These are phyloP conservation scores for Micromesistius poutassou DNA, from an alignment of 2,797 vertebrate species.

Conservation along the genomic window DNA sequence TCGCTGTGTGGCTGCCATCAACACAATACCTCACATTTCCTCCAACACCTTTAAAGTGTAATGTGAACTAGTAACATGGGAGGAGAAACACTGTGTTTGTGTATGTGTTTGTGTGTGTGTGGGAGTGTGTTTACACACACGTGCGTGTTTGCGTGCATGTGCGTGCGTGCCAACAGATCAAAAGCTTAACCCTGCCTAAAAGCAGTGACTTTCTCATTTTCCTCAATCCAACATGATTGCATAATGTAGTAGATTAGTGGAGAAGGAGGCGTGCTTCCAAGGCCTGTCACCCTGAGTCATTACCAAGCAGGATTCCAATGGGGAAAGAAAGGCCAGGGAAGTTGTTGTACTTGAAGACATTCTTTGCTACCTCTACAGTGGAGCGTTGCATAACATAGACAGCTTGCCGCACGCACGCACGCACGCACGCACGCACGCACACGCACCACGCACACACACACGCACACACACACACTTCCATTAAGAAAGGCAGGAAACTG, in stretches of 20 bases:
- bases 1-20: background rate
- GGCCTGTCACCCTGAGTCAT: slow-evolving; percentile 28
- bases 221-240: slow-evolving; percentile 24
- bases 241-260: slow-evolving; percentile 36
- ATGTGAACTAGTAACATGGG: background rate
- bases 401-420: background rate
- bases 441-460: background rate
- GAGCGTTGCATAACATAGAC: slow-evolving; percentile 44
- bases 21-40: background rate
- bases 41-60: background rate
- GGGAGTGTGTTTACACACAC: background rate
- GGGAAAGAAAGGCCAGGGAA: slow-evolving; percentile 22
- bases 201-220: slow-evolving; percentile 26
- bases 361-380: slow-evolving; percentile 43
- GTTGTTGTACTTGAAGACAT: background rate
- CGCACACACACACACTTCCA: background rate
- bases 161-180: slow-evolving; percentile 33
- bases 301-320: slow-evolving; percentile 15
- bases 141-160: background rate
- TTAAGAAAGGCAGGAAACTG: slow-evolving; percentile 24
- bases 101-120: background rate
- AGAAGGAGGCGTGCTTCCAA: slow-evolving; percentile 12
- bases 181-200: slow-evolving; percentile 37
- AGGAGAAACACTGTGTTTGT: background rate
- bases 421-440: background rate